phyloP scores from a whole-genome alignment of 2,113 vertebrate species.

The Pipra filicauda region DNA sequence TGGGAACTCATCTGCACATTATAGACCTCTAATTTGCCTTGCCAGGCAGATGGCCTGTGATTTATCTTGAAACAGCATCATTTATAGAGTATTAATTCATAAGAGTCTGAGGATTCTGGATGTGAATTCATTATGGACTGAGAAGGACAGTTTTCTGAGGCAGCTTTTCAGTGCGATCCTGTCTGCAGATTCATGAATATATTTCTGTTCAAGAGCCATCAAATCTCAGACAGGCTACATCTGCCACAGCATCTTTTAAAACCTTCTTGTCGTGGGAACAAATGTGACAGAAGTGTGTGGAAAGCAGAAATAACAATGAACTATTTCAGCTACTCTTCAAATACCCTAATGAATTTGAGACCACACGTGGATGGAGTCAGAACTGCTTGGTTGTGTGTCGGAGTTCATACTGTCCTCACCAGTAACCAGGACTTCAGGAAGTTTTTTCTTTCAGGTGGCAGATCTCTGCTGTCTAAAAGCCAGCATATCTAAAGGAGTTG shows the following conservation, averaged over 20 bases:
- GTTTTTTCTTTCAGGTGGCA: neutral
- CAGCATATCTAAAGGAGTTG: neutral
- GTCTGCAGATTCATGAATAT: neutral
- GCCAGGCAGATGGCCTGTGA: neutral
- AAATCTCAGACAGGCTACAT: constrained; percentile 33
- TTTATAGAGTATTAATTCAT: neutral
- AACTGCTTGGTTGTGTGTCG: neutral
- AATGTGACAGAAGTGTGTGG: neutral
- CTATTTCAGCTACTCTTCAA: neutral
- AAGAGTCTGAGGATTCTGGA: neutral
- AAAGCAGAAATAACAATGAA: neutral
- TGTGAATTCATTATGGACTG: neutral
- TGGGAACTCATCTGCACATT: neutral
- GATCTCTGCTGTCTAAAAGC: neutral
- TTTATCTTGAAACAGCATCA: neutral
- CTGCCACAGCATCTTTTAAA: neutral
- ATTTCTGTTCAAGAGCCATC: neutral
- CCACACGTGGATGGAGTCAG: neutral
- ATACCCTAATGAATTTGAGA: neutral
- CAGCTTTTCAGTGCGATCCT: neutral
- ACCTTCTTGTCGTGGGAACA: constrained; percentile 11
- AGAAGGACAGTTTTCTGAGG: constrained; percentile 1
- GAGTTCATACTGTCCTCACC: neutral
- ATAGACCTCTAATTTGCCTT: neutral
- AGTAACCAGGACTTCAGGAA: neutral